Evolutionary conservation across 2,113 vertebrate genomes (phyloP).

Genomic region (Ascaphus truei): DNA sequence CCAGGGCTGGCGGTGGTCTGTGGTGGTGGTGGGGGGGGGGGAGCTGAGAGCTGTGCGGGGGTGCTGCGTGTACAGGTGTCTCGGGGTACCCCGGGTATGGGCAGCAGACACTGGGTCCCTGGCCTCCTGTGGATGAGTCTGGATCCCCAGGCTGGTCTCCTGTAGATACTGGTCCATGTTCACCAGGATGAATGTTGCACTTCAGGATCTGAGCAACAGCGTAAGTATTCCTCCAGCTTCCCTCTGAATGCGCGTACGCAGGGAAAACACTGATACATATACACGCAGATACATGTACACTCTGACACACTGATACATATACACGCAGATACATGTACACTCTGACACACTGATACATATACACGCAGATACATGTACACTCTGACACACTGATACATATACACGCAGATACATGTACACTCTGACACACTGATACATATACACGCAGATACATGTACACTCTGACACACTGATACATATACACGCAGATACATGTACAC

Average conservation of each 20-base stretch:
- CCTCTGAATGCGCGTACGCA: not conserved
- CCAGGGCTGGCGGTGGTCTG: conserved; percentile 18
- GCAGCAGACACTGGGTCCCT: conserved; percentile 25
- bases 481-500: not conserved
- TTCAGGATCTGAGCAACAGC: conserved; percentile 58
- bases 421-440: too few relatives aligned
- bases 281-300: too few relatives aligned
- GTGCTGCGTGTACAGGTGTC: too few relatives aligned
- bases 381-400: not conserved
- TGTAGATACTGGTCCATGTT: conserved; percentile 29
- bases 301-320: too few relatives aligned
- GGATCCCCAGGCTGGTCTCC: conserved; percentile 6
- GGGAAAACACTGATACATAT: too few relatives aligned
- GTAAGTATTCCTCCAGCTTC: conserved; percentile 26
- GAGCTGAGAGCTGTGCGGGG: too few relatives aligned
- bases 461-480: too few relatives aligned
- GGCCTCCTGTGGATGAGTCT: conserved; percentile 23
- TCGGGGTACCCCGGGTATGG: conserved; percentile 20
- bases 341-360: not conserved
- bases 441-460: not conserved
- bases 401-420: too few relatives aligned
- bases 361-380: not conserved
- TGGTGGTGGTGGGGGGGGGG: too few relatives aligned
- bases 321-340: not conserved
- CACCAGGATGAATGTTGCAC: conserved; percentile 61